Evolutionary conservation across 2,888 invertebrate species (phyloP), one percentile per base, ranked within the genome.

Genomic region (Drosophila neoperkinsi): DNA sequence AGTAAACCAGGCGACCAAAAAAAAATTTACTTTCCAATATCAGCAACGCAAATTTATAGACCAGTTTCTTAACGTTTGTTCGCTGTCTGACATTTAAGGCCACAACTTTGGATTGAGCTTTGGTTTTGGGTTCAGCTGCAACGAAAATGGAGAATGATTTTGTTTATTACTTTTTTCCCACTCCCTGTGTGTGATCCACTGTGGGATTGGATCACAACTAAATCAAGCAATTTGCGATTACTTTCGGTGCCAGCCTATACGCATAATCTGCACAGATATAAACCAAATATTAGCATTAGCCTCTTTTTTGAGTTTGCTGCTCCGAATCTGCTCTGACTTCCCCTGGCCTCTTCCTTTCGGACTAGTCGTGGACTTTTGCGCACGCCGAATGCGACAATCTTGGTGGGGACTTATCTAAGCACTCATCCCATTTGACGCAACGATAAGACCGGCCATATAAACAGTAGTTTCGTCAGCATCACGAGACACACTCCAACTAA

Each of bases 11-110:
- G 41, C 51, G 49, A 61, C 67, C 68, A 38, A 28, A 6, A 34
- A 52, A n/a, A 11, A 55, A 18, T 18, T 4, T 28, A 78, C 90
- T 90, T 85, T 85, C 88, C 88, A 85, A 90, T 87, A 75, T 76
- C 78, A 64, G 62, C 67, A 46, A 59, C 53, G 43, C 55, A 68
- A 82, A 84, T 82, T 81, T 81, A 68, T 62, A 69, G 81, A 67
- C 84, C 74, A 69, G 69, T 73, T 70, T 69, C 60, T 56, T 41
- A 46, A 41, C 50, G 59, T 66, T 58, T 64, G 59, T 41, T 33
- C 33, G 9, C 52, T 58, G 36, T 18, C 21, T 25, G 55, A 16
- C 41, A 55, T 50, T 58, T 43, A 34, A 25, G 41, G 36, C 43
- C 66, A 36, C 13, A 53, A 53, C 41, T 67, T 50, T 49, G 38